Evolutionary conservation across 2,113 vertebrate species (phyloP).

Genomic region (Bos taurus): DNA sequence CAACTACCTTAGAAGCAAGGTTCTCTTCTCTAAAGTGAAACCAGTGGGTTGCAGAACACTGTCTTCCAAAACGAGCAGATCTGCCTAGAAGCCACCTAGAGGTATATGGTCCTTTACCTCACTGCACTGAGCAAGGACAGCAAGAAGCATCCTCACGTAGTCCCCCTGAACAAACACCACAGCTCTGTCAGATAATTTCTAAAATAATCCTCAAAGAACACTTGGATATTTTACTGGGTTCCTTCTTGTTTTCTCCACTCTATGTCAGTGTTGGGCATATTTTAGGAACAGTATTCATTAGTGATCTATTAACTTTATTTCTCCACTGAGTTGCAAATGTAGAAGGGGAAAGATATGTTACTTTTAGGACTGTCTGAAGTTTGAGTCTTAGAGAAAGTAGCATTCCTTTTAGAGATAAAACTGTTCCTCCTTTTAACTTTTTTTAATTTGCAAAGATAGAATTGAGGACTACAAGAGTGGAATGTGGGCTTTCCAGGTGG

Average conservation of each 20-base stretch:
- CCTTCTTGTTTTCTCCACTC: not conserved
- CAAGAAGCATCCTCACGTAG: not conserved
- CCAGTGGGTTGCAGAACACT: not conserved
- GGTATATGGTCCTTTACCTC: not conserved
- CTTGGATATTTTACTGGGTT: not conserved
- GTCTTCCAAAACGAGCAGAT: not conserved
- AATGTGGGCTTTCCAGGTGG: not conserved
- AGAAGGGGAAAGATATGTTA: not conserved
- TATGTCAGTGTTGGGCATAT: not conserved
- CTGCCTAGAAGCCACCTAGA: not conserved
- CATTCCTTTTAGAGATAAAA: not conserved
- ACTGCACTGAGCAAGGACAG: not conserved
- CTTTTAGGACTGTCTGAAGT: not conserved
- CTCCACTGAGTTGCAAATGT: not conserved
- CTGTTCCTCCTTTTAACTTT: not conserved
- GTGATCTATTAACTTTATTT: not conserved
- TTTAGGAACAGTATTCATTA: not conserved
- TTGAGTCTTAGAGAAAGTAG: not conserved
- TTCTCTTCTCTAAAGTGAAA: not conserved
- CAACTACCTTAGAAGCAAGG: not conserved
- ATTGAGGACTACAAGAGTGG: not conserved
- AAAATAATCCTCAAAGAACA: not conserved
- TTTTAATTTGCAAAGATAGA: not conserved
- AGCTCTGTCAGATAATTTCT: not conserved
- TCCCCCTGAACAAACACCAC: not conserved